Base-by-base conservation (phyloP, 2,888 invertebrate species). In the Volucella inanis region DNA sequence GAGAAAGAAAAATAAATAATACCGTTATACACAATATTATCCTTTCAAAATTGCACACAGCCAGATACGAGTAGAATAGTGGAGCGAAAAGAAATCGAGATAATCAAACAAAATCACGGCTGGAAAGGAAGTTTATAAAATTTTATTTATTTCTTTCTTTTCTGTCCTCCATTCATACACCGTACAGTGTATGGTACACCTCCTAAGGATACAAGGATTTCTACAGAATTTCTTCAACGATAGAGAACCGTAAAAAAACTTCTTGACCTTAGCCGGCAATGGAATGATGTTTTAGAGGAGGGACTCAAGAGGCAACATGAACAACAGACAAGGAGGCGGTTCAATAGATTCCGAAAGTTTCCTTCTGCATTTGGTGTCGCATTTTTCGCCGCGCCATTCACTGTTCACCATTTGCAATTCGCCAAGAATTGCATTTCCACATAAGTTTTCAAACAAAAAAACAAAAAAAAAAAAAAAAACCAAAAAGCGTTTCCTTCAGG, bases 191-290 rank as follows among this genome's bases (percentile, higher is more conserved):
- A n/a, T n/a, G n/a, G n/a, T n/a, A n/a, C 80, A 70, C 80, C 76
- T 81, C 55, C 47, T 49, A n/a, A 39, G 38, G 55, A 47, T 15
- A 38, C 38, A 4, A 74, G 14, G 31, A 31, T 31, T 31, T 31
- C 31, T 31, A 6, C 6, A 6, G 31, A 31, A 50, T 41, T 45
- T 15, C 43, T 55, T 18, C 11, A 49, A 12, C 12, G 22, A 39
- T 38, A 15, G 14, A 22, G 1, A 11, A 65, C 39, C 41, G 39
- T 57, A 49, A 18, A 61, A 50, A 15, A 18, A 80, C 49, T 45
- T 57, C 81, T 81, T 81, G 81, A 81, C 81, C 77, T 81, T 81
- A 77, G 77, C 31, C 31, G 70, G 41, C 77, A 81, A 45, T 8
- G 47, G 31, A 31, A 31, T 31, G 31, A 31, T 6, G 31, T 31